These are phyloP conservation scores for Scomberomorus guttatus DNA, from an alignment of 2,797 vertebrate genomes.

Conservation along the genomic window DNA sequence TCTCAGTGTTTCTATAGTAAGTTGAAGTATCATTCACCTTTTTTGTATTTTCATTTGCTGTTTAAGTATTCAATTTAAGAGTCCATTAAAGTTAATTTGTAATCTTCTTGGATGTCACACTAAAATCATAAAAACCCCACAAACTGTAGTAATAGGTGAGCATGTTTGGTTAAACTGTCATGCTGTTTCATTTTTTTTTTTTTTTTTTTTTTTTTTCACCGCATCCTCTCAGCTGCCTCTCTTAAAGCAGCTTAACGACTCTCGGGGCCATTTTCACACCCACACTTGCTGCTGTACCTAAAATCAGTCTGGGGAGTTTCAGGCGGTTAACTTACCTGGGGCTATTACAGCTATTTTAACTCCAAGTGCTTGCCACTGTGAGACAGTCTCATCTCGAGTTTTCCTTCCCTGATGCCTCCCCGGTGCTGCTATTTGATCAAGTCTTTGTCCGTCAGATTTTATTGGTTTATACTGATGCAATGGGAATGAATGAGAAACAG, in stretches of 20 bases:
- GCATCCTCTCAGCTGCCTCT: slow-evolving; percentile 63
- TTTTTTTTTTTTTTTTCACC: slow-evolving; percentile 20
- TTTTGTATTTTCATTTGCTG: slow-evolving; percentile 33
- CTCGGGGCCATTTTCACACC: slow-evolving; percentile 77
- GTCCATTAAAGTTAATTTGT: slow-evolving; percentile 48
- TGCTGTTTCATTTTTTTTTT: slow-evolving; percentile 53
- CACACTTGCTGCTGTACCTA: slow-evolving; percentile 69
- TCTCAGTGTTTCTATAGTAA: slow-evolving; percentile 27
- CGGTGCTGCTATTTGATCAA: slow-evolving; percentile 79
- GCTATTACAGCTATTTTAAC: slow-evolving; percentile 79
- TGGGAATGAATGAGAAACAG: slow-evolving; percentile 75
- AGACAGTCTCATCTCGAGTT: slow-evolving; percentile 72
- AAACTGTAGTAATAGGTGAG: slow-evolving; percentile 39
- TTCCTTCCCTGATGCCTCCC: slow-evolving; percentile 46
- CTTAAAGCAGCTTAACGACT: slow-evolving; percentile 74
- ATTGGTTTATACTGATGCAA: slow-evolving; percentile 80
- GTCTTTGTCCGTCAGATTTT: slow-evolving; percentile 78
- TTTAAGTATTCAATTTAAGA: slow-evolving; percentile 40
- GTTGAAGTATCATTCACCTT: slow-evolving; percentile 49
- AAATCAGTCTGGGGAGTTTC: slow-evolving; percentile 78
- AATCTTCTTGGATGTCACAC: slow-evolving; percentile 37
- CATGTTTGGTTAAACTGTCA: slow-evolving; percentile 52
- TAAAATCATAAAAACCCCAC: slow-evolving; percentile 22
- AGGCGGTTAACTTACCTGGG: slow-evolving; percentile 77
- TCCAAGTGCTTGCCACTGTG: slow-evolving; percentile 69